Percentiles rank a stretch among this genome's conserved stretches.
phyloP scores from a whole-genome alignment of 2,797 vertebrate genomes.

The Orientallactaga sibirica region DNA sequence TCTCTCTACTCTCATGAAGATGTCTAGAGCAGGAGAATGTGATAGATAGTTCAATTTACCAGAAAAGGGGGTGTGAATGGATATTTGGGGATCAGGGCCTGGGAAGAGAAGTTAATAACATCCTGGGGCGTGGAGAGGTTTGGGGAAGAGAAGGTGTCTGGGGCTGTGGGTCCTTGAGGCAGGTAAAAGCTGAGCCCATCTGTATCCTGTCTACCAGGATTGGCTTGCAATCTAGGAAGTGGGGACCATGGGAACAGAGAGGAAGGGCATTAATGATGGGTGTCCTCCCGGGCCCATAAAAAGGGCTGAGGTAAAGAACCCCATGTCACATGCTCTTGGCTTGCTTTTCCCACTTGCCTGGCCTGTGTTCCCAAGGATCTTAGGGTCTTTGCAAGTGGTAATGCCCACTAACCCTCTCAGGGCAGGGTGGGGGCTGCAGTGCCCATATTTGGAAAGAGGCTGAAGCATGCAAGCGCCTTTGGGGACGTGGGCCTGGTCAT shows the following conservation, averaged over 20 bases:
- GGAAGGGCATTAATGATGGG: not conserved
- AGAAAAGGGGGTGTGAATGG: not conserved
- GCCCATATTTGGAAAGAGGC: not conserved
- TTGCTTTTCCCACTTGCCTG: not conserved
- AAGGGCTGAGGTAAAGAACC: not conserved
- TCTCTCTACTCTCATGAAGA: not conserved
- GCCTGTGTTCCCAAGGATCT: not conserved
- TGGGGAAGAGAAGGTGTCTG: not conserved
- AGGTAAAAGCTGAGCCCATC: not conserved
- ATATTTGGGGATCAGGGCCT: conserved; percentile 11
- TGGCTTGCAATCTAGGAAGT: not conserved
- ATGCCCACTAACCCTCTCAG: not conserved
- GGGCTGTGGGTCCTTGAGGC: not conserved
- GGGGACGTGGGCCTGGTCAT: not conserved
- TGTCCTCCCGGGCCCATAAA: not conserved
- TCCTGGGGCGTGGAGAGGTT: not conserved
- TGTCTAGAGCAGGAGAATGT: not conserved
- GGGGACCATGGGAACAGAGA: not conserved
- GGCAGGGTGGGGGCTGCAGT: not conserved
- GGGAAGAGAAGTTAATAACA: not conserved
- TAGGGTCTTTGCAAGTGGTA: not conserved
- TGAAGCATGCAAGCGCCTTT: not conserved
- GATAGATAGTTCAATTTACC: not conserved
- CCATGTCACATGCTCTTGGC: not conserved
- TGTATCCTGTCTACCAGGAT: not conserved